Conservation (phyloP, 2,113 vertebrate species). For the Eulemur macaco region DNA sequence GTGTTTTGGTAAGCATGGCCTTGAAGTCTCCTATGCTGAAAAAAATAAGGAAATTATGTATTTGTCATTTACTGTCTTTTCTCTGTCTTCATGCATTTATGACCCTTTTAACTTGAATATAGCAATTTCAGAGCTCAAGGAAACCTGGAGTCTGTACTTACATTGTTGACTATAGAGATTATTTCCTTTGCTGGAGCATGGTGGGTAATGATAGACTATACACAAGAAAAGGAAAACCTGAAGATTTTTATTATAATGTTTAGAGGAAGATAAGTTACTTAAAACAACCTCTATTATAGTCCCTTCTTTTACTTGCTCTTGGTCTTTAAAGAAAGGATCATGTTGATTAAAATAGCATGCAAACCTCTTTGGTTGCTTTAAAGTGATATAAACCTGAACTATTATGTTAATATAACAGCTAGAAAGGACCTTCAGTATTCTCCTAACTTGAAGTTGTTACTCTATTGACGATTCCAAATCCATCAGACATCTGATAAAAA, state of each 20-base stretch:
- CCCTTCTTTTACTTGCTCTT: slow-evolving; percentile 54
- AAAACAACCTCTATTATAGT: slow-evolving; percentile 68
- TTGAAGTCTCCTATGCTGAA: not conserved
- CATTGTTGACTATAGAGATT: slow-evolving; percentile 67
- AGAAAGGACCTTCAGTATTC: not conserved
- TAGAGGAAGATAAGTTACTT: slow-evolving; percentile 66
- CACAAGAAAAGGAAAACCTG: slow-evolving; percentile 66
- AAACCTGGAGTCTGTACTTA: slow-evolving; percentile 74
- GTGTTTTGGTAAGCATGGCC: not conserved
- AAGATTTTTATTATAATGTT: slow-evolving; percentile 77
- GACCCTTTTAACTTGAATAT: slow-evolving; percentile 62
- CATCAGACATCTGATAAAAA: not conserved
- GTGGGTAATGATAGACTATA: slow-evolving; percentile 74
- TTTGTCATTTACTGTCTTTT: slow-evolving; percentile 51
- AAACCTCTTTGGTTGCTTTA: slow-evolving; percentile 37
- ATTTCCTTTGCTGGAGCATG: slow-evolving; percentile 66
- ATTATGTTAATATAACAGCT: not conserved
- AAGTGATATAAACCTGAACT: slow-evolving; percentile 45
- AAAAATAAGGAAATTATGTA: not conserved
- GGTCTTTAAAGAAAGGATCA: slow-evolving; percentile 51
- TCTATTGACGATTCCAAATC: not conserved
- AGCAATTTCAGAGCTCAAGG: slow-evolving; percentile 67
- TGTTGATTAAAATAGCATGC: slow-evolving; percentile 65
- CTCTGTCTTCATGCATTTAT: slow-evolving; percentile 1
- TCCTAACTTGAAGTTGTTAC: not conserved